Base-by-base conservation (phyloP, 2,113 vertebrate species). In the Calyptomena viridis region DNA sequence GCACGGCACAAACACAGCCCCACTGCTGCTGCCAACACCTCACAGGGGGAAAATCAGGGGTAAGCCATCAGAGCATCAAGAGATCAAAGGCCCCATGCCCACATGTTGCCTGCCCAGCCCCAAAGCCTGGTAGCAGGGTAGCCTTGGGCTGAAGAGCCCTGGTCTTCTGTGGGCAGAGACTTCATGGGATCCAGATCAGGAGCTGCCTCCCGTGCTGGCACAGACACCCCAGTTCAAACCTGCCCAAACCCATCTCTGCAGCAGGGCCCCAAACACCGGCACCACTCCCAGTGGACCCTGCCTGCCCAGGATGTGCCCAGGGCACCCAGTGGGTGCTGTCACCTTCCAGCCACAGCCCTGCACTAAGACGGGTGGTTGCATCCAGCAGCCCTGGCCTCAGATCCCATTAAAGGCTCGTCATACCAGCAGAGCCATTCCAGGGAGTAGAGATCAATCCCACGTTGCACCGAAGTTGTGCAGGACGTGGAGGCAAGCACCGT, bases 261-360 rank as follows among this genome's bases (percentile, higher is more conserved):
- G 37, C 84, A 20, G 33, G 31, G 40, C 50, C 68, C 83, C 73
- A 18, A 19, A 42, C 3, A 7, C 8, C 3, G 0, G 59, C 64
- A 8, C 35, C 0, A 1, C 56, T 77, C 53, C 55, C 3, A 1
- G 18, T 2, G 3, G 47, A 25, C 5, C 11, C 42, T 3, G 9
- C 1, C 0, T 3, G 60, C 23, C 73, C 7, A 3, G 44, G 44
- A 46, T 20, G 62, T 0, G 44, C 11, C 1, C 9, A 0, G 6
- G 68, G 68, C 53, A 62, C 47, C 47, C 18, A 0, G 25, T 20
- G 4, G 12, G 39, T 35, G 59, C 89, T 33, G 5, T 15, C 71
- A 46, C 24, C 39, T 63, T 17, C 42, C 67, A 23, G 49, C 69
- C 13, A 11, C 0, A 1, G 35, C 39, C 73, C 74, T n/a, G 66